Conservation (phyloP, 2,888 invertebrate genomes). For the Philopedon plagiatum region DNA sequence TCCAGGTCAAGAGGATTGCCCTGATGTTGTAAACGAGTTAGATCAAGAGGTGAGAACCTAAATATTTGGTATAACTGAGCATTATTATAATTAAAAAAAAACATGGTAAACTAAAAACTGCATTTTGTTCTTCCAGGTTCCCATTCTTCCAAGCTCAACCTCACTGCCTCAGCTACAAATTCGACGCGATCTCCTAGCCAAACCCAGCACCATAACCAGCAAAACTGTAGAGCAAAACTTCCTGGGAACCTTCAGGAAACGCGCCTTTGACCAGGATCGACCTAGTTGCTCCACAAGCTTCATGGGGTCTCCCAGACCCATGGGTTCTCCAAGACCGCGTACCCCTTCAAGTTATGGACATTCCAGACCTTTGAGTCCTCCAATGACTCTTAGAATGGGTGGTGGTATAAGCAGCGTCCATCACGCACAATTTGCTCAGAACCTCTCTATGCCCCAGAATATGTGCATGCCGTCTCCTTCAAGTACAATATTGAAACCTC, state of each 20-base stretch:
- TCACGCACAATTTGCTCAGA: slow-evolving; percentile 56
- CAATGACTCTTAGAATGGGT: slow-evolving; percentile 62
- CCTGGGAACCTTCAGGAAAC: slow-evolving; percentile 73
- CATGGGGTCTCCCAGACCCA: slow-evolving; percentile 49
- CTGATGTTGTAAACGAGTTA: slow-evolving; percentile 54
- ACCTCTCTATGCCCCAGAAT: slow-evolving; percentile 57
- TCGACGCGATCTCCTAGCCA: slow-evolving; percentile 79
- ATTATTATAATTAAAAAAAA: too few relatives aligned
- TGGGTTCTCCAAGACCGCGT: slow-evolving; percentile 53
- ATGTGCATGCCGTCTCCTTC: slow-evolving; percentile 58
- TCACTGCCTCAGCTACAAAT: slow-evolving; percentile 75
- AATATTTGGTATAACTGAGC: slow-evolving; percentile 71
- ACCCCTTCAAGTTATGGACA: slow-evolving; percentile 57
- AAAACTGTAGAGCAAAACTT: slow-evolving; percentile 70
- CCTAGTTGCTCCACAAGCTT: slow-evolving; percentile 52
- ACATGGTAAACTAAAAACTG: too few relatives aligned
- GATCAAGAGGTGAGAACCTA: slow-evolving; percentile 62
- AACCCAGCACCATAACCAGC: slow-evolving; percentile 65
- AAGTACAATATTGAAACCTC: slow-evolving; percentile 65
- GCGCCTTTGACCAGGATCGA: slow-evolving; percentile 72
- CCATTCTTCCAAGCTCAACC: slow-evolving; percentile 57
- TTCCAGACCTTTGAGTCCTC: slow-evolving; percentile 63
- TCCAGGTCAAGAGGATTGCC: slow-evolving; percentile 67
- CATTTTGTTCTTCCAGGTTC: slow-evolving; percentile 29
- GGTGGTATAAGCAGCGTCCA: slow-evolving; percentile 14